Evolutionary conservation across 2,888 invertebrate genomes (phyloP).

Genomic region (Drosophila imparisetae): DNA sequence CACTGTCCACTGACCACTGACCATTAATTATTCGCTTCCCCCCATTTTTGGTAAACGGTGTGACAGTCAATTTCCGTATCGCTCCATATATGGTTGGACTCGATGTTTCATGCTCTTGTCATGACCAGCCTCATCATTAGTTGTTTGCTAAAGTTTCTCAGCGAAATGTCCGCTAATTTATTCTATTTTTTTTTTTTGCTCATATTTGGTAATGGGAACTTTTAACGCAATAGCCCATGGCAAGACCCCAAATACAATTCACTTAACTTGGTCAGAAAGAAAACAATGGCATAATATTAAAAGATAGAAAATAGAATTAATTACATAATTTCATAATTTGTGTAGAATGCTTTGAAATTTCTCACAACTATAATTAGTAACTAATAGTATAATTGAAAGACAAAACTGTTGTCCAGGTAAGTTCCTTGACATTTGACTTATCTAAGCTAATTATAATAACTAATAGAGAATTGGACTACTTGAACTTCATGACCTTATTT

Average conservation of each 20-base stretch:
- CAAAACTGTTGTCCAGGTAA: neutral
- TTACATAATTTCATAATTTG: neutral
- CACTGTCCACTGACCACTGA: slow-evolving; percentile 12
- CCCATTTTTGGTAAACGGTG: slow-evolving; percentile 28
- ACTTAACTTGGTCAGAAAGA: neutral
- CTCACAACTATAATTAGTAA: neutral
- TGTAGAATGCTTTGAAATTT: neutral
- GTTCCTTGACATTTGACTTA: slow-evolving; percentile 13
- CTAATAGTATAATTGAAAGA: neutral
- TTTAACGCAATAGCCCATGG: slow-evolving; percentile 16
- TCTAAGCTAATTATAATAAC: slow-evolving; percentile 5
- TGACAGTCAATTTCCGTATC: slow-evolving; percentile 59
- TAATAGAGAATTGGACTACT: neutral
- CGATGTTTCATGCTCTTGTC: slow-evolving; percentile 23
- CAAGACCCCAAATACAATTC: neutral
- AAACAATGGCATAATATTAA: neutral
- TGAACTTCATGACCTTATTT: neutral
- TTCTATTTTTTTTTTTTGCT: slow-evolving; percentile 25
- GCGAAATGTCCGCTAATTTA: slow-evolving; percentile 55
- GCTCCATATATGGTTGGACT: slow-evolving; percentile 43
- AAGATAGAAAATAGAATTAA: neutral
- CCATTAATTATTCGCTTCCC: slow-evolving; percentile 28
- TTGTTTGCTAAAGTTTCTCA: slow-evolving; percentile 20
- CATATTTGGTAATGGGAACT: slow-evolving; percentile 49
- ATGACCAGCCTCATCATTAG: slow-evolving; percentile 18